Percentiles rank a stretch among this genome's conserved stretches.
Evolutionary conservation across 2,113 vertebrate genomes (phyloP).

Genomic region (Ictidomys tridecemlineatus): DNA sequence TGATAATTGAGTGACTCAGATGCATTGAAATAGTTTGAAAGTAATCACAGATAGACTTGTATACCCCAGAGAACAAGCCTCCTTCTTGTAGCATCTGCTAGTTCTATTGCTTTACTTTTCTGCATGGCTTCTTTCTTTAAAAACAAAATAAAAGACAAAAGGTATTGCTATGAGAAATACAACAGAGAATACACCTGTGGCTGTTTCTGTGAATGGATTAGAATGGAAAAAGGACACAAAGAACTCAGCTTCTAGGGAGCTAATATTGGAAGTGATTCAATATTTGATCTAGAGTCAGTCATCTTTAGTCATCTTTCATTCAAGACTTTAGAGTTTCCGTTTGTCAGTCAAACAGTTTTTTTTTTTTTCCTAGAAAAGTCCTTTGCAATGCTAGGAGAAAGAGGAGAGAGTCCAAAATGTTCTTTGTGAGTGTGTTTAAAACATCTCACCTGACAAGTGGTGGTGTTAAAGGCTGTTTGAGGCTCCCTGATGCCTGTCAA

Average conservation of each 20-base stretch:
- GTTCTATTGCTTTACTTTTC: not conserved
- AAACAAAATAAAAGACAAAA: not conserved
- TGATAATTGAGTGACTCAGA: conserved; percentile 17
- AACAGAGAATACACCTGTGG: not conserved
- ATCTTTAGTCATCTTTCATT: not conserved
- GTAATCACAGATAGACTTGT: not conserved
- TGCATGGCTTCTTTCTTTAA: conserved; percentile 1
- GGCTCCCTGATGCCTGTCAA: conserved; percentile 50
- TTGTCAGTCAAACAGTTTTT: not conserved
- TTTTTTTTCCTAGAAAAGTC: conserved; percentile 28
- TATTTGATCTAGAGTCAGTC: not conserved
- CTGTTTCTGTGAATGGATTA: not conserved
- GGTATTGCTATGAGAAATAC: not conserved
- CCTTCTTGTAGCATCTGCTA: conserved; percentile 5
- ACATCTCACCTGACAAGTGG: conserved; percentile 52
- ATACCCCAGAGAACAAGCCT: not conserved
- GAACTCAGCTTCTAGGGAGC: not conserved
- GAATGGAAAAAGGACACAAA: not conserved
- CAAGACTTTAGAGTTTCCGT: not conserved
- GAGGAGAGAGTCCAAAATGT: not conserved
- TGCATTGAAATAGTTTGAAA: not conserved
- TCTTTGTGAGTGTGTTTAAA: conserved; percentile 41
- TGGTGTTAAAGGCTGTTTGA: not conserved
- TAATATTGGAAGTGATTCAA: conserved; percentile 11
- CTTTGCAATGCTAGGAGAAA: not conserved